Conservation (phyloP, 1,140 invertebrate species). For the Trachymyrmex septentrionalis region DNA sequence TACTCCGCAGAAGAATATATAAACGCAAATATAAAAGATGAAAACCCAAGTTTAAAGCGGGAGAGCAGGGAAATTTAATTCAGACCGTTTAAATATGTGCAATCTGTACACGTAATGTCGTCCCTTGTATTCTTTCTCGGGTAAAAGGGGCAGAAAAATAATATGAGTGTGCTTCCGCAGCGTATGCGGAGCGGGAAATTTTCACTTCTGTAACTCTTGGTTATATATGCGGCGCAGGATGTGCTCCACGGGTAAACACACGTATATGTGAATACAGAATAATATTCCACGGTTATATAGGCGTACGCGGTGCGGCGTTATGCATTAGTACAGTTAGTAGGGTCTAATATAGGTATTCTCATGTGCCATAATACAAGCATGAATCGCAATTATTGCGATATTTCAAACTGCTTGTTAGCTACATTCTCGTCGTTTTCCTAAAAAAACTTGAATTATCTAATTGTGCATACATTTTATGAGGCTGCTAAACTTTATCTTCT, state of each 20-base stretch:
- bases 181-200: conserved; percentile 40
- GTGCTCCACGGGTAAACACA: conserved; percentile 44
- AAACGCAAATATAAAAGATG: conserved; percentile 13
- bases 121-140: conserved; percentile 12
- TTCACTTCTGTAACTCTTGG: conserved; percentile 57
- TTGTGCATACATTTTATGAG: background rate
- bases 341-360: conserved; percentile 50
- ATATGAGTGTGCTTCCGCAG: conserved; percentile 19
- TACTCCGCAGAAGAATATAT: background rate
- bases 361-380: conserved; percentile 33
- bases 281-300: conserved; percentile 30
- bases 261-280: conserved; percentile 29
- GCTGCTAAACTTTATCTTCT: background rate
- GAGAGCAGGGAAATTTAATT: conserved; percentile 36
- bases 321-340: conserved; percentile 48
- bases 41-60: conserved; percentile 30
- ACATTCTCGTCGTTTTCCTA: conserved; percentile 37
- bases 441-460: conserved; percentile 5
- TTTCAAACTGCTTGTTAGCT: conserved; percentile 47
- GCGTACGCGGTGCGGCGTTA: background rate
- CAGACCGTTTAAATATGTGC: conserved; percentile 52
- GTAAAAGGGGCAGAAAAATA: conserved; percentile 28
- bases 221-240: conserved; percentile 44
- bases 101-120: conserved; percentile 47
- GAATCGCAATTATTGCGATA: conserved; percentile 50